Percentiles rank a stretch among this genome's conserved stretches.
Evolutionary conservation across 2,888 invertebrate species (phyloP).

Genomic region (Tachystola acroxantha): DNA sequence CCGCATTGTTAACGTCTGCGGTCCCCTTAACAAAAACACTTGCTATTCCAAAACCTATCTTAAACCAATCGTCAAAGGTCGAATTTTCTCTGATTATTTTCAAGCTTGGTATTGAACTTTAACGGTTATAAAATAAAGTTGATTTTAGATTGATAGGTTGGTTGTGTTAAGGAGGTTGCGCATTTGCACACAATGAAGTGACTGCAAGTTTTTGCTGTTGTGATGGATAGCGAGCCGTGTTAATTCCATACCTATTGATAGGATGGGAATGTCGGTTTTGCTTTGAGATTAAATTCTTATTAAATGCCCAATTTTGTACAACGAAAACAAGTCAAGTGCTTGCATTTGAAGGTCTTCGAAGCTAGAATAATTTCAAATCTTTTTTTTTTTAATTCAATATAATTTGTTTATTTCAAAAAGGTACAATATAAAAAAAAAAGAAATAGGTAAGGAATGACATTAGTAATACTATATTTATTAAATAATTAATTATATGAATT

Average conservation of each 20-base stretch:
- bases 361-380: too few species aligned
- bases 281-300: too few species aligned
- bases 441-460: too few species aligned
- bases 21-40: constrained; percentile 37
- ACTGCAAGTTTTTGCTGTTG: constrained; percentile 45
- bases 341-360: too few species aligned
- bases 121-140: constrained; percentile 15
- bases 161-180: constrained; percentile 39
- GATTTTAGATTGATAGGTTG: constrained; percentile 18
- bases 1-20: constrained; percentile 35
- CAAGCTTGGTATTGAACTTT: constrained; percentile 15
- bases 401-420: too few species aligned
- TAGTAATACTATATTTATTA: too few species aligned
- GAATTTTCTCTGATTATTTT: constrained; percentile 12
- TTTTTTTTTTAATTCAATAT: too few species aligned
- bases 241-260: constrained; percentile 30
- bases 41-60: constrained; percentile 6
- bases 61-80: constrained; percentile 8
- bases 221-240: constrained; percentile 49
- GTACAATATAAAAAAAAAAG: too few species aligned
- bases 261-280: too few species aligned
- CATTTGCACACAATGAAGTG: constrained; percentile 59
- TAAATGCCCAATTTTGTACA: too few species aligned
- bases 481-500: too few species aligned
- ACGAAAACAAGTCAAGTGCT: too few species aligned